These are phyloP conservation scores for Zygogramma bicolorata DNA, from an alignment of 2,888 invertebrate genomes.

Conservation along the genomic window DNA sequence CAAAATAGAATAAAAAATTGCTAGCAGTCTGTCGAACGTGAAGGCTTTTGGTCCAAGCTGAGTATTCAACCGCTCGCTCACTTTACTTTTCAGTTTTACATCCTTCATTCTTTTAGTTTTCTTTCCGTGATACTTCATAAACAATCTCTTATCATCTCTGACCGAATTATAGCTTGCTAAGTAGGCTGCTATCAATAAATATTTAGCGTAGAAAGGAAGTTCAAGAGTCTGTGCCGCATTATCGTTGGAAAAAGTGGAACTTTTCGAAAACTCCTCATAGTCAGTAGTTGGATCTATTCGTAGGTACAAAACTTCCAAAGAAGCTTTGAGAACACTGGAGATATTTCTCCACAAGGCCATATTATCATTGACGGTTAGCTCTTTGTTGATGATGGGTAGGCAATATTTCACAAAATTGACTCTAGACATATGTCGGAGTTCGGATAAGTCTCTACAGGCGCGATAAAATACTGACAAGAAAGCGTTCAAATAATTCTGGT, in stretches of 20 bases:
- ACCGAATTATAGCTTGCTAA: slow-evolving; percentile 93
- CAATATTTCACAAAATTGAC: slow-evolving; percentile 82
- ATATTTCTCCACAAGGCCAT: slow-evolving; percentile 85
- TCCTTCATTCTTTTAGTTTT: slow-evolving; percentile 75
- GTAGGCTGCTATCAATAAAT: slow-evolving; percentile 89
- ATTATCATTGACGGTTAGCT: slow-evolving; percentile 74
- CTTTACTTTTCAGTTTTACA: slow-evolving; percentile 73
- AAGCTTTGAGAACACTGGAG: slow-evolving; percentile 79
- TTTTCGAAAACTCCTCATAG: slow-evolving; percentile 17
- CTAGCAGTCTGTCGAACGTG: slow-evolving; percentile 57
- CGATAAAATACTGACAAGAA: slow-evolving; percentile 87
- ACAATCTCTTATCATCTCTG: slow-evolving; percentile 87
- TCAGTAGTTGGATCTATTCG: slow-evolving; percentile 66
- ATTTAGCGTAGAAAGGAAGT: slow-evolving; percentile 91
- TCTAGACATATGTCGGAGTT: slow-evolving; percentile 84
- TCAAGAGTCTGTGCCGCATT: slow-evolving; percentile 77
- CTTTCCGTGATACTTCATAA: slow-evolving; percentile 84
- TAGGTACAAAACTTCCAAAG: slow-evolving; percentile 83
- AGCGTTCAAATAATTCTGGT: slow-evolving; percentile 83
- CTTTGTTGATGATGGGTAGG: slow-evolving; percentile 79
- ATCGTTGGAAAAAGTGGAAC: slow-evolving; percentile 50
- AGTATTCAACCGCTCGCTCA: slow-evolving; percentile 72
- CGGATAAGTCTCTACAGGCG: slow-evolving; percentile 87
- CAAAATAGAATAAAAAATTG: slow-evolving; percentile 75
- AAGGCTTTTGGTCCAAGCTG: slow-evolving; percentile 83